These are phyloP conservation scores for Ormia ochracea DNA, from an alignment of 2,888 invertebrate genomes.

Conservation along the genomic window DNA sequence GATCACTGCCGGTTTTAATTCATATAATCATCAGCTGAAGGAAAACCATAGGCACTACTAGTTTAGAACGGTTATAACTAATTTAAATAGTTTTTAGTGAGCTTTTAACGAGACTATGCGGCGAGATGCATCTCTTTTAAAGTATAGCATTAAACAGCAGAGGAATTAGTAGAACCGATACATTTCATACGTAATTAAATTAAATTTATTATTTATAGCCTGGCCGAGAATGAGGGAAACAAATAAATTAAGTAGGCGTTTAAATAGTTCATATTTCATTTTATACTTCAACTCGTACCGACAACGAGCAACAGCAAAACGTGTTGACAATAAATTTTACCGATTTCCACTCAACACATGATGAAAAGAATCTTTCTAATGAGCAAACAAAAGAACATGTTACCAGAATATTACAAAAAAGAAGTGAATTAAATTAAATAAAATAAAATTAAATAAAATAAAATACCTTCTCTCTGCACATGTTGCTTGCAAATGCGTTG, in stretches of 20 bases:
- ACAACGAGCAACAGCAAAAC: not conserved
- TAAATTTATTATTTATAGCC: conserved; percentile 62
- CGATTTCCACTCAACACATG: conserved; percentile 21
- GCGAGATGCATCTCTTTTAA: too few relatives aligned
- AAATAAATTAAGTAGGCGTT: conserved; percentile 76
- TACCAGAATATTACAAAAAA: not conserved
- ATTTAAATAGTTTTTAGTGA: not conserved
- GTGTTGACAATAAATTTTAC: conserved; percentile 44
- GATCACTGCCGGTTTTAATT: too few relatives aligned
- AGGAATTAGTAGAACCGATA: conserved; percentile 33
- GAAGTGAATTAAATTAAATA: too few relatives aligned
- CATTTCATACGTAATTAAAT: conserved; percentile 61
- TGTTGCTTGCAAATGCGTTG: not conserved
- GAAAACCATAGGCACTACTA: not conserved
- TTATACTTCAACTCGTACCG: conserved; percentile 38
- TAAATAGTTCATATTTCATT: conserved; percentile 76
- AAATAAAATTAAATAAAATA: too few relatives aligned
- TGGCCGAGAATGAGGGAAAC: conserved; percentile 64
- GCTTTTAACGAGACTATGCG: not conserved
- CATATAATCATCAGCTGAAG: not conserved
- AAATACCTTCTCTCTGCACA: conserved; percentile 39
- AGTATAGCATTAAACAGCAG: too few relatives aligned
- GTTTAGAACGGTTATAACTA: not conserved
- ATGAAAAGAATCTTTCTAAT: conserved; percentile 17
- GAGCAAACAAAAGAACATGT: conserved; percentile 3